Evolutionary conservation across 2,888 invertebrate genomes (phyloP).

Genomic region (Cataglyphis altisquamis): DNA sequence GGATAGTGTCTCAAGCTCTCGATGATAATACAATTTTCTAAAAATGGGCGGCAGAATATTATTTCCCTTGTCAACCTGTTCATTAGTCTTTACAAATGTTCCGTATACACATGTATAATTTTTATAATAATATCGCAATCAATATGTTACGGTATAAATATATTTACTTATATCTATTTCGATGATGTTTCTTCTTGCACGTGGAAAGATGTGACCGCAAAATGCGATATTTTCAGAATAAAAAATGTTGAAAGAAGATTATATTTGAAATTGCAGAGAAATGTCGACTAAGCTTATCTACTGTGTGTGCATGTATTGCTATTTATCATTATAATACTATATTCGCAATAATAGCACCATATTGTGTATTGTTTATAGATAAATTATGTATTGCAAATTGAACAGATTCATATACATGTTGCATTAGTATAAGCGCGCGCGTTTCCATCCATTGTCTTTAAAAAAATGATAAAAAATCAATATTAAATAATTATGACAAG

Average conservation of each 20-base stretch:
- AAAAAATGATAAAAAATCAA: background rate
- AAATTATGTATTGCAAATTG: constrained; percentile 35
- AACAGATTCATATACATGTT: constrained; percentile 11
- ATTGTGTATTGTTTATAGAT: constrained; percentile 69
- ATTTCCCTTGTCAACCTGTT: constrained; percentile 41
- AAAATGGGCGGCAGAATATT: constrained; percentile 56
- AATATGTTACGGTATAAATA: constrained; percentile 70
- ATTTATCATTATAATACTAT: constrained; percentile 70
- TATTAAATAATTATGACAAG: constrained; percentile 1
- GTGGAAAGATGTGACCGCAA: constrained; percentile 46
- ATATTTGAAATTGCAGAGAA: constrained; percentile 57
- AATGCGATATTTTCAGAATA: constrained; percentile 30
- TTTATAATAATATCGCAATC: constrained; percentile 63
- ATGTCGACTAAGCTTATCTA: constrained; percentile 62
- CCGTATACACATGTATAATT: constrained; percentile 68
- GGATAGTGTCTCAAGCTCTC: constrained; percentile 34
- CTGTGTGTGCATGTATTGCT: constrained; percentile 42
- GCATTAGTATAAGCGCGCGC: background rate
- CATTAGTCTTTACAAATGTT: constrained; percentile 71
- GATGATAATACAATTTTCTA: constrained; percentile 57
- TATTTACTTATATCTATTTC: constrained; percentile 75
- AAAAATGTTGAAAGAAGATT: constrained; percentile 53
- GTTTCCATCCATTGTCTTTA: background rate
- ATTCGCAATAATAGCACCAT: constrained; percentile 77
- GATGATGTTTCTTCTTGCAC: constrained; percentile 69